Conservation (phyloP, 1,140 invertebrate genomes). For the Cepaea nemoralis region DNA sequence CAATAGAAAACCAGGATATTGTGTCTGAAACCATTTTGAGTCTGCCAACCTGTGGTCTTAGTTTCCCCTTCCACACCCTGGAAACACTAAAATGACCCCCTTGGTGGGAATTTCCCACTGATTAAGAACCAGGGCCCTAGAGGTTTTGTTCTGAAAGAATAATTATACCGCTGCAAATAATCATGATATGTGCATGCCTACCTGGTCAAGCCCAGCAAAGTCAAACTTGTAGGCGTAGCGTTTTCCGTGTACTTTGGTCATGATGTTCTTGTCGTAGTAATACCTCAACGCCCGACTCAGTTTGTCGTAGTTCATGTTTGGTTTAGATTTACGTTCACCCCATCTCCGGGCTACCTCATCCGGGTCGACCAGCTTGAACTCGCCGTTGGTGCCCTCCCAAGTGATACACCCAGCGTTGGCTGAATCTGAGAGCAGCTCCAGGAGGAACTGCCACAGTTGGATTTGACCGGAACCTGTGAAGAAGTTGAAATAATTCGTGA, state of each 20-base stretch:
- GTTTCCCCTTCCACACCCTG: too few relatives aligned
- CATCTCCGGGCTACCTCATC: conserved; percentile 96
- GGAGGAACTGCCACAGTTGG: conserved; percentile 98
- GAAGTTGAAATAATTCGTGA: not conserved
- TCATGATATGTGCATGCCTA: too few relatives aligned
- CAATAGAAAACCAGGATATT: too few relatives aligned
- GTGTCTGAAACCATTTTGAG: too few relatives aligned
- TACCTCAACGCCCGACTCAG: conserved; percentile 94
- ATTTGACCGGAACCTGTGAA: conserved; percentile 92
- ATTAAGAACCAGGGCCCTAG: too few relatives aligned
- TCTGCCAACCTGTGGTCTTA: too few relatives aligned
- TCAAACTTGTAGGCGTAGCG: conserved; percentile 98
- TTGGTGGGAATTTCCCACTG: too few relatives aligned
- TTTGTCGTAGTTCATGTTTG: conserved; percentile 99
- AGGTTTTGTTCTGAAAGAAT: too few relatives aligned
- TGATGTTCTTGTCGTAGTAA: conserved; percentile 79
- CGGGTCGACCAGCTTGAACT: conserved; percentile 97
- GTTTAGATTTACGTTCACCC: conserved; percentile 98
- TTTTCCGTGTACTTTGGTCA: conserved; percentile 80
- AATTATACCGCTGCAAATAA: too few relatives aligned
- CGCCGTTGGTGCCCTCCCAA: conserved; percentile 95
- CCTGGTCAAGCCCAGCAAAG: conserved; percentile 76
- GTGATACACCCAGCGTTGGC: conserved; percentile 89
- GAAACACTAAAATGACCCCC: too few relatives aligned
- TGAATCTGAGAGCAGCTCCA: conserved; percentile 91